Percentiles rank a stretch among this genome's conserved stretches.
Evolutionary conservation across 2,113 vertebrate genomes (phyloP).

Genomic region (Pteronura brasiliensis): DNA sequence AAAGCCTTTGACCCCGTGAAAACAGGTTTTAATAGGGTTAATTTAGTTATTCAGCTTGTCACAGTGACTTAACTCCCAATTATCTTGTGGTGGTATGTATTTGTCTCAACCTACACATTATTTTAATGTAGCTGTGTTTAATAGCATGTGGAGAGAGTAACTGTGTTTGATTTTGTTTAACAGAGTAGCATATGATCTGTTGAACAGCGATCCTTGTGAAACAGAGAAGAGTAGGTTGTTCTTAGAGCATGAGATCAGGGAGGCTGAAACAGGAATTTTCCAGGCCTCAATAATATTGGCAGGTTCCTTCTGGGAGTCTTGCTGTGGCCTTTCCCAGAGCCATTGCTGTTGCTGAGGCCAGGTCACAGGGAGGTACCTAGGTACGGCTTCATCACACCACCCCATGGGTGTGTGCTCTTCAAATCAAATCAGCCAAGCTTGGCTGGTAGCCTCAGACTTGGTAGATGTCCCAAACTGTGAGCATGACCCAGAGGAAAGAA

Average conservation of each 20-base stretch:
- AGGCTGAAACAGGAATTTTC: neutral
- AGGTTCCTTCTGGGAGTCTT: neutral
- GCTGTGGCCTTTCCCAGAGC: neutral
- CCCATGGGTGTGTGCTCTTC: neutral
- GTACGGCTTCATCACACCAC: neutral
- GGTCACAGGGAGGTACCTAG: neutral
- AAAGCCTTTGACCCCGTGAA: constrained; percentile 53
- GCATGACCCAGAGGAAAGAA: neutral
- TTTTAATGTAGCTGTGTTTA: constrained; percentile 56
- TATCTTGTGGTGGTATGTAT: constrained; percentile 16
- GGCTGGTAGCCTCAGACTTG: neutral
- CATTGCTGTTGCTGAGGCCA: neutral
- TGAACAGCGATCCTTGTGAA: neutral
- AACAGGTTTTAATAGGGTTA: constrained; percentile 65
- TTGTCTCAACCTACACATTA: constrained; percentile 57
- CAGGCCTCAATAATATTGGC: neutral
- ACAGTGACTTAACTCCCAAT: constrained; percentile 53
- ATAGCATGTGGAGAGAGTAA: constrained; percentile 53
- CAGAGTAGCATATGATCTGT: neutral
- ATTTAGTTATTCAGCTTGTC: constrained; percentile 58
- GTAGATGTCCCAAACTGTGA: neutral
- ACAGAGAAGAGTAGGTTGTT: neutral
- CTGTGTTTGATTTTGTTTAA: constrained; percentile 47
- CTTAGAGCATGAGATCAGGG: neutral
- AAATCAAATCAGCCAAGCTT: neutral